phyloP scores from a whole-genome alignment of 2,113 vertebrate genomes.

The Leucopternis melanops region DNA sequence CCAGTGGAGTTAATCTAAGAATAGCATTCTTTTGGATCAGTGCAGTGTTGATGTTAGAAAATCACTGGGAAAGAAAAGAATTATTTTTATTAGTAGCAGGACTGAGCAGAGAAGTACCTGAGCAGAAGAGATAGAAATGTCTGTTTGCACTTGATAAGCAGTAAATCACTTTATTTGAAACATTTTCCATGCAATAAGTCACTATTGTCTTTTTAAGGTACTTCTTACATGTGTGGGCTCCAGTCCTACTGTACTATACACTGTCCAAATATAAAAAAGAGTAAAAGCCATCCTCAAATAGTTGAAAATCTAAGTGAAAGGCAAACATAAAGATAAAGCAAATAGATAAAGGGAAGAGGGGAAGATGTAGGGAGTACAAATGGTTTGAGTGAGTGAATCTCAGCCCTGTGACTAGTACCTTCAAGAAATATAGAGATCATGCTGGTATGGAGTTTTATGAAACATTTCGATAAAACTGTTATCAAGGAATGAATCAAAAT shows the following conservation, averaged over 20 bases:
- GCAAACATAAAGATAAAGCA: conserved; percentile 37
- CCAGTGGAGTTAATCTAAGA: conserved; percentile 8
- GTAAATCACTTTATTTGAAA: conserved; percentile 51
- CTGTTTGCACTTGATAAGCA: conserved; percentile 47
- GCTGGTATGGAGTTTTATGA: not conserved
- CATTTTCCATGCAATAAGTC: conserved; percentile 5
- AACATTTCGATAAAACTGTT: not conserved
- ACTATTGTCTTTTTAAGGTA: conserved; percentile 22
- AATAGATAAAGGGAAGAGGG: conserved; percentile 8
- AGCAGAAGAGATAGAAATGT: conserved; percentile 33
- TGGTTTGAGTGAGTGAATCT: not conserved
- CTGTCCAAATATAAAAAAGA: conserved; percentile 30
- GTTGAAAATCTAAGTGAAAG: conserved; percentile 30
- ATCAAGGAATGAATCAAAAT: conserved; percentile 26
- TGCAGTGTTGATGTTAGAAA: not conserved
- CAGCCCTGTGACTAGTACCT: not conserved
- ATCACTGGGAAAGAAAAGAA: not conserved
- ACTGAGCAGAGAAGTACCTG: not conserved
- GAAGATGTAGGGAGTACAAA: not conserved
- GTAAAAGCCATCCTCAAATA: conserved; percentile 16
- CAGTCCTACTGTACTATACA: not conserved
- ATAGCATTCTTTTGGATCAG: not conserved
- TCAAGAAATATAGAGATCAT: not conserved
- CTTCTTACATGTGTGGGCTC: not conserved
- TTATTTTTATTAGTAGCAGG: conserved; percentile 25